Evolutionary conservation across 2,888 invertebrate species (phyloP).

Genomic region (Micropterix aruncella): DNA sequence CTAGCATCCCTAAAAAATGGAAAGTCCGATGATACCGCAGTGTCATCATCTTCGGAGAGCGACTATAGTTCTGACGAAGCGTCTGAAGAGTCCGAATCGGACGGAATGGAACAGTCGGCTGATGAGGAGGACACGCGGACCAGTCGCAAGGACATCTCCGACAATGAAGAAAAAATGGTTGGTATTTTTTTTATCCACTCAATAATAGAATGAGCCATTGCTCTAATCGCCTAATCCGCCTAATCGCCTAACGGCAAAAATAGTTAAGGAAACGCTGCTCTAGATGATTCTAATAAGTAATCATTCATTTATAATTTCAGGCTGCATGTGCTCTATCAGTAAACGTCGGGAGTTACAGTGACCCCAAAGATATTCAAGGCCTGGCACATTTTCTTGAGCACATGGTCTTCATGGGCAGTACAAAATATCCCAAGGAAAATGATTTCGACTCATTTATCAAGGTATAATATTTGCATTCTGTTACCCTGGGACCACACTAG

Average conservation of each 20-base stretch:
- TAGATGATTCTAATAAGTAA: conserved; percentile 1
- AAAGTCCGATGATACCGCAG: conserved; percentile 11
- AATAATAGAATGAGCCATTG: too few species aligned
- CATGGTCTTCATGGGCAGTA: conserved; percentile 92
- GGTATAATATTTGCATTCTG: too few species aligned
- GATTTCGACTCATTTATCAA: conserved; percentile 69
- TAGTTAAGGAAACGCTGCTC: too few species aligned
- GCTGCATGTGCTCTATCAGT: conserved; percentile 67
- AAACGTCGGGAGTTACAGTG: conserved; percentile 67
- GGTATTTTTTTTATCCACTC: conserved; percentile 15
- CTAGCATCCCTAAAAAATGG: conserved; percentile 15
- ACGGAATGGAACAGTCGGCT: conserved; percentile 19
- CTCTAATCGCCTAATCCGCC: too few species aligned
- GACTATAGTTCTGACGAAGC: conserved; percentile 12
- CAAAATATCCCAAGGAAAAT: conserved; percentile 78
- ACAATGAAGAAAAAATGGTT: conserved; percentile 35
- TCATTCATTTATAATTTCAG: conserved; percentile 16
- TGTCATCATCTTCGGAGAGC: conserved; percentile 11
- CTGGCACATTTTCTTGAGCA: conserved; percentile 79
- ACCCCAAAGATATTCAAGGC: conserved; percentile 62
- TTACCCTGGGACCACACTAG: too few species aligned
- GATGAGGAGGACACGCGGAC: conserved; percentile 22
- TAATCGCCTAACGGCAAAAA: background rate
- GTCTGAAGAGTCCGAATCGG: conserved; percentile 18
- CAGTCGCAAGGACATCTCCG: conserved; percentile 19